Conservation (phyloP, 1,140 invertebrate species). For the Euura lappo region DNA sequence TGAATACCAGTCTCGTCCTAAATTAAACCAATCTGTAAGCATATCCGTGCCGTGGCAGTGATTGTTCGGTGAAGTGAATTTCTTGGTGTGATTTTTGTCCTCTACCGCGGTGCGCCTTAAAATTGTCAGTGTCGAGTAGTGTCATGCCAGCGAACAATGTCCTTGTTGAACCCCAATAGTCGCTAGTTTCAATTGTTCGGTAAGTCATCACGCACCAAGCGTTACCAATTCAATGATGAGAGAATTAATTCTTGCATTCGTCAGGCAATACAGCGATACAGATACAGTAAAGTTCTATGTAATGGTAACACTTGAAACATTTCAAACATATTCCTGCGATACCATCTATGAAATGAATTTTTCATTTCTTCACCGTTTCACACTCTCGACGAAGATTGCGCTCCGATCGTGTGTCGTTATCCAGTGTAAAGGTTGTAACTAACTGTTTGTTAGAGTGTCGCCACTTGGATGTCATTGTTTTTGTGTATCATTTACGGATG, state of each 20-base stretch:
- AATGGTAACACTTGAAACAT: too few species aligned
- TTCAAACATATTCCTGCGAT: too few species aligned
- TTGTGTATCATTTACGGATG: too few species aligned
- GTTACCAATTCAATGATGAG: too few species aligned
- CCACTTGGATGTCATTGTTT: too few species aligned
- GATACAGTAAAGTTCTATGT: too few species aligned
- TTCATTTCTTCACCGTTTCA: too few species aligned
- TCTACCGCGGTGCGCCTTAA: not conserved
- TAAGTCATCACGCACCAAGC: conserved; percentile 19
- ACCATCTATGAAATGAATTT: too few species aligned
- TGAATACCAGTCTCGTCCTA: not conserved
- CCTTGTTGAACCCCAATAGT: not conserved
- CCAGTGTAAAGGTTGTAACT: too few species aligned
- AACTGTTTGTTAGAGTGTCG: too few species aligned
- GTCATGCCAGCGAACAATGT: conserved; percentile 17
- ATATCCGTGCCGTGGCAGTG: not conserved
- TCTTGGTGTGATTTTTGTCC: not conserved
- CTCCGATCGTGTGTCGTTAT: too few species aligned
- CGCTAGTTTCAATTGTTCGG: conserved; percentile 22
- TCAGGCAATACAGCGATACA: not conserved
- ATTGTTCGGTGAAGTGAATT: not conserved
- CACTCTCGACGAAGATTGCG: too few species aligned
- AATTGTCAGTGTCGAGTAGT: not conserved
- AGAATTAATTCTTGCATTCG: not conserved
- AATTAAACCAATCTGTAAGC: not conserved